A percentile compares a stretch with the other conserved stretches of the same genome.
These are phyloP conservation scores for Cepaea hortensis DNA, from an alignment of 2,888 invertebrate species.

Conservation along the genomic window DNA sequence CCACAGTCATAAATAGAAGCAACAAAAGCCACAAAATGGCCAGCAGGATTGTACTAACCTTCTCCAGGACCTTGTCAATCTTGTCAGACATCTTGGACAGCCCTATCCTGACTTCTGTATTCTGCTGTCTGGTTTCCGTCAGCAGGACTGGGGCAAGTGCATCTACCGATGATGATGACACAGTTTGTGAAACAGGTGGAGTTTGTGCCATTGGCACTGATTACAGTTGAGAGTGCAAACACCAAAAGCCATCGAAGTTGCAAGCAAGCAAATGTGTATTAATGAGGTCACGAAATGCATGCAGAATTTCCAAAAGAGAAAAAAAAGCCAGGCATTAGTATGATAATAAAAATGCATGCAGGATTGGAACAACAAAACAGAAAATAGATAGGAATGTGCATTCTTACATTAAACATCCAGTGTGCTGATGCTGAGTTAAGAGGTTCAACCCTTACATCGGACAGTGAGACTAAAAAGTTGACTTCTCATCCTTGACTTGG, in stretches of 20 bases:
- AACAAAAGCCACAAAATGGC: no score
- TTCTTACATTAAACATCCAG: no score
- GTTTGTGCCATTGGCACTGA: not conserved
- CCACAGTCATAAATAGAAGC: no score
- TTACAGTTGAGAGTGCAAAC: not conserved
- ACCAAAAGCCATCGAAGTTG: not conserved
- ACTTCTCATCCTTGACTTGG: no score
- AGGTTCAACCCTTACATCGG: no score
- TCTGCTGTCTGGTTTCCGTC: constrained; percentile 82
- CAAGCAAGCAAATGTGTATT: not conserved
- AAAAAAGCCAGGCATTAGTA: no score
- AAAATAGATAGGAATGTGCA: no score
- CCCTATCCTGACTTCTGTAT: constrained; percentile 82
- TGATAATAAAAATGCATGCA: no score
- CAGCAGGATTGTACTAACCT: constrained; percentile 71
- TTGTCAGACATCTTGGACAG: constrained; percentile 82
- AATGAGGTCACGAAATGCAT: not conserved
- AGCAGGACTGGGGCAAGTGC: constrained; percentile 79
- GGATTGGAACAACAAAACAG: no score
- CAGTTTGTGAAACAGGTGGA: constrained; percentile 34
- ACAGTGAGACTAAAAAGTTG: no score
- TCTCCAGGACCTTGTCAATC: constrained; percentile 81
- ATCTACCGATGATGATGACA: constrained; percentile 51
- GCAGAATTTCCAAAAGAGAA: not conserved
- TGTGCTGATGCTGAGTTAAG: no score